Conservation (phyloP, 2,888 invertebrate species). For the Heteromurus nitidus region DNA sequence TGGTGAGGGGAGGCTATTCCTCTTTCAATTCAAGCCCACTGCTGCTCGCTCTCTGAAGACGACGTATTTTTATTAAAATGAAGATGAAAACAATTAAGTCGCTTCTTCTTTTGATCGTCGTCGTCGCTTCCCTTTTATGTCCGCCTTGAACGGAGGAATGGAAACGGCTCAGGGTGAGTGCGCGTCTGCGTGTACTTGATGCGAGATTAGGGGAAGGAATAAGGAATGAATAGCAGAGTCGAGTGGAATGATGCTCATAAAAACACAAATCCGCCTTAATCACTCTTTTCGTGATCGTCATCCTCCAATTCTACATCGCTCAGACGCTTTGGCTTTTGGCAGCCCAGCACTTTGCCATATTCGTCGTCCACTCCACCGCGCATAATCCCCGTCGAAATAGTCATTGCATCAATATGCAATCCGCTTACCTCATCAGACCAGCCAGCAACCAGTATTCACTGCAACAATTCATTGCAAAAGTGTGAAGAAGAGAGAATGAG, state of each 20-base stretch:
- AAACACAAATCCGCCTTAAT: constrained; percentile 45
- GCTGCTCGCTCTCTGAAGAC: too few relatives aligned
- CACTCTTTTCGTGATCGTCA: constrained; percentile 40
- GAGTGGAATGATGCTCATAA: background rate
- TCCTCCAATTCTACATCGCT: constrained; percentile 7
- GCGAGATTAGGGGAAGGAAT: constrained; percentile 40
- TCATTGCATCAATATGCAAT: too few relatives aligned
- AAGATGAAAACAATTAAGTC: constrained; percentile 58
- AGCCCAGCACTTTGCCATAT: too few relatives aligned
- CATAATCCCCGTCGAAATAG: too few relatives aligned
- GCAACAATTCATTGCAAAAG: too few relatives aligned
- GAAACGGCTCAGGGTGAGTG: constrained; percentile 5
- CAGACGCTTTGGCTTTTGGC: background rate
- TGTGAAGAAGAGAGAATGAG: too few relatives aligned
- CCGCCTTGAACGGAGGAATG: constrained; percentile 41
- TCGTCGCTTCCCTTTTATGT: constrained; percentile 60
- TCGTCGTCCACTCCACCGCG: too few relatives aligned
- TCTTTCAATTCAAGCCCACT: too few relatives aligned
- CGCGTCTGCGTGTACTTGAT: constrained; percentile 48
- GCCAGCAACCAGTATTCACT: too few relatives aligned
- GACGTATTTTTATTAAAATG: constrained; percentile 4
- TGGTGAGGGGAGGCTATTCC: too few relatives aligned
- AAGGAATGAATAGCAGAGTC: background rate
- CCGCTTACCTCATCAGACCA: too few relatives aligned
- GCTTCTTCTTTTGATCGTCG: constrained; percentile 9